Conservation (phyloP, 2,113 vertebrate genomes). For the Hemicordylus capensis region DNA sequence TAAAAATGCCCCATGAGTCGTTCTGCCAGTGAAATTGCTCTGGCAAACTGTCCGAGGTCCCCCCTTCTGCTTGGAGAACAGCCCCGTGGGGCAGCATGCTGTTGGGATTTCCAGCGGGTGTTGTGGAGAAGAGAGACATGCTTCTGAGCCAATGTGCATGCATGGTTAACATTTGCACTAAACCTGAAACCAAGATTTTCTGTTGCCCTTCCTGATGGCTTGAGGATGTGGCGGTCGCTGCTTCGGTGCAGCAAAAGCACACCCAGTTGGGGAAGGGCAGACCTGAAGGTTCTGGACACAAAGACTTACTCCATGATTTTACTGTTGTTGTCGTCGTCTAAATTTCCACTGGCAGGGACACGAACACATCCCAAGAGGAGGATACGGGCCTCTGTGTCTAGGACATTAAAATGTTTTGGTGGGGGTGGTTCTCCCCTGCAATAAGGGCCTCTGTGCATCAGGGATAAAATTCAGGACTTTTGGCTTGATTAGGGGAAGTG, state of each 20-base stretch:
- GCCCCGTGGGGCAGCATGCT: neutral
- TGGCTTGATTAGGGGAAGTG: neutral
- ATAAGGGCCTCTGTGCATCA: neutral
- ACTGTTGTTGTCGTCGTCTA: neutral
- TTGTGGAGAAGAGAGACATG: neutral
- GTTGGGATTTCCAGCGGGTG: neutral
- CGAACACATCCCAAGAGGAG: too few relatives aligned
- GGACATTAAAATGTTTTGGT: too few relatives aligned
- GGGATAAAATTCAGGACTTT: too few relatives aligned
- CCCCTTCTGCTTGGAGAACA: conserved; percentile 27
- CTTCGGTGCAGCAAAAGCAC: neutral
- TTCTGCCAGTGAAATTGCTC: neutral
- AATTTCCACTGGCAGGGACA: neutral
- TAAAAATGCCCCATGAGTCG: neutral
- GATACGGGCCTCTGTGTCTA: too few relatives aligned
- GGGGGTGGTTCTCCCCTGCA: neutral
- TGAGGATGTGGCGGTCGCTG: neutral
- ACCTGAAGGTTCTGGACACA: neutral
- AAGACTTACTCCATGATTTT: neutral
- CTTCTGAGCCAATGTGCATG: neutral
- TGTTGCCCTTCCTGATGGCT: neutral
- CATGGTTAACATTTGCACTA: conserved; percentile 63
- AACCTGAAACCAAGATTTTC: conserved; percentile 5
- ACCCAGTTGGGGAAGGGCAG: neutral
- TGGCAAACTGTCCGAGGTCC: too few relatives aligned